These are phyloP conservation scores for Danio choprae DNA, from an alignment of 2,797 vertebrate species.

Conservation along the genomic window DNA sequence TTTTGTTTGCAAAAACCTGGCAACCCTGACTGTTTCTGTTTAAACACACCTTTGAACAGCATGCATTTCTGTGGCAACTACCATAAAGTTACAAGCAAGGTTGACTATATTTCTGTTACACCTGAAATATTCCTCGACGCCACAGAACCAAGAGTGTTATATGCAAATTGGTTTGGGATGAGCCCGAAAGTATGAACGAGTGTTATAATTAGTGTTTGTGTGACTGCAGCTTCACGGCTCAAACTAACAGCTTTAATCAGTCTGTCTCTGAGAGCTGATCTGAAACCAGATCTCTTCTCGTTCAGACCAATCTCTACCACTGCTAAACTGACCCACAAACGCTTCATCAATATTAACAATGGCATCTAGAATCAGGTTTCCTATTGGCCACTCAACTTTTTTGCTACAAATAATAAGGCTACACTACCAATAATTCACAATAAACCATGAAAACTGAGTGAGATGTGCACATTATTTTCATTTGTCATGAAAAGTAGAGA, in stretches of 20 bases:
- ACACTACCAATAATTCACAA: too few species aligned
- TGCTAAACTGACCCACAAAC: constrained; percentile 10
- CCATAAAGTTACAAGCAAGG: neutral
- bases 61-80: neutral
- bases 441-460: too few species aligned
- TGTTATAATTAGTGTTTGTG: constrained; percentile 15
- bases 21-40: too few species aligned
- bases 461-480: too few species aligned
- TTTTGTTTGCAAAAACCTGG: too few species aligned
- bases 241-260: neutral
- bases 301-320: constrained; percentile 24
- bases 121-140: neutral
- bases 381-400: neutral
- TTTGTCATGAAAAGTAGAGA: too few species aligned
- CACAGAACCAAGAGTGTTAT: neutral
- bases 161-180: neutral
- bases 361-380: constrained; percentile 27
- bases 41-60: neutral
- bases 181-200: neutral
- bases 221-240: neutral
- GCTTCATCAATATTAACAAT: constrained; percentile 31
- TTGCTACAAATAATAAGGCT: too few species aligned
- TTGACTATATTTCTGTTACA: neutral
- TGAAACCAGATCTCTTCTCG: neutral
- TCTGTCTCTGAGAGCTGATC: constrained; percentile 15